Evolutionary conservation across 1,140 invertebrate species (phyloP).

Genomic region (Drosophila pachea): DNA sequence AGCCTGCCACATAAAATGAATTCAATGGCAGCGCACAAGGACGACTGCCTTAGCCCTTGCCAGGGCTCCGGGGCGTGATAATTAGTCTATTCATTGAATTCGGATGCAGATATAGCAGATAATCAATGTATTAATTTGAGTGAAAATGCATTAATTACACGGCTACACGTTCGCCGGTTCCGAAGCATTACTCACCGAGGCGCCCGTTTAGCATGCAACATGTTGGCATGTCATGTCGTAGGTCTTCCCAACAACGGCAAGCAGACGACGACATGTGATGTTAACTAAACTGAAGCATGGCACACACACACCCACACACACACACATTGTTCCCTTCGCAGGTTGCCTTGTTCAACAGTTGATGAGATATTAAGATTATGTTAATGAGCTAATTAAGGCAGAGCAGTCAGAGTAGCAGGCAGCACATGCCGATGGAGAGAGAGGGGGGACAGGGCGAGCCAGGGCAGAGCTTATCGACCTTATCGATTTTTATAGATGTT

Average conservation of each 20-base stretch:
- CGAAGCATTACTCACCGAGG: constrained; percentile 57
- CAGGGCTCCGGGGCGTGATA: background rate
- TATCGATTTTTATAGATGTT: too few species aligned
- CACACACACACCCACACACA: constrained; percentile 34
- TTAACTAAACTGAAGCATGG: constrained; percentile 36
- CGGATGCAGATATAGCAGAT: background rate
- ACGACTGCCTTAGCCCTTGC: constrained; percentile 1
- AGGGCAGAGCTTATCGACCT: too few species aligned
- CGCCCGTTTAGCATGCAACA: constrained; percentile 56
- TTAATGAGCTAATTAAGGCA: constrained; percentile 77
- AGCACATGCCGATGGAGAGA: background rate
- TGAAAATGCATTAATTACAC: constrained; percentile 70
- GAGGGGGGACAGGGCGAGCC: background rate
- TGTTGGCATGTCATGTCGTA: constrained; percentile 46
- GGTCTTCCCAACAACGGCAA: constrained; percentile 1
- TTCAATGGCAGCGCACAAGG: too few species aligned
- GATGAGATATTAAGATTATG: constrained; percentile 76
- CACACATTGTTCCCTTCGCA: constrained; percentile 26
- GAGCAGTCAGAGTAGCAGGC: constrained; percentile 45
- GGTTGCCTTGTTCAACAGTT: constrained; percentile 60
- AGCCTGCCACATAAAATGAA: constrained; percentile 4
- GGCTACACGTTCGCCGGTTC: constrained; percentile 66
- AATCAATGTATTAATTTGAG: constrained; percentile 62
- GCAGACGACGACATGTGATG: constrained; percentile 21
- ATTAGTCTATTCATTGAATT: constrained; percentile 36